Evolutionary conservation across 1,140 invertebrate species (phyloP), one percentile per base, ranked within the genome.

Genomic region (Berghia stephanieae): DNA sequence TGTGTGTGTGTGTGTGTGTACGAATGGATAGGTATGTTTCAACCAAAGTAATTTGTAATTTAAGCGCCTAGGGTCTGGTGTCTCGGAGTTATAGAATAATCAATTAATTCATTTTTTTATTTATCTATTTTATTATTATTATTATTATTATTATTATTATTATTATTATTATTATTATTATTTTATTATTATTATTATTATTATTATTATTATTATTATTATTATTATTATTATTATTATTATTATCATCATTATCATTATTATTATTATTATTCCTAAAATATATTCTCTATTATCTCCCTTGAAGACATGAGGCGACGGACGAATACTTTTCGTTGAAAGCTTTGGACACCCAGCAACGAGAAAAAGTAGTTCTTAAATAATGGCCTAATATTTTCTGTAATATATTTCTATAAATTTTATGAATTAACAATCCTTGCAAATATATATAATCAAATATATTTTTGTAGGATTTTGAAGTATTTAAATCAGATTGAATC

Each of bases 321-420:
- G 10, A 27, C 24, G 18, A 18, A 10, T 42, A 6, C 44, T 21
- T 44, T 42, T 44, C 13, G 67, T 75, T 72, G 52, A 16, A 43
- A 43, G 38, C n/a, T 57, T 44, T 21, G 18, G 42, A 70, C 34
- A 68, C 75, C 71, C 49, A 77, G 72, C 72, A 77, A 79, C 75
- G 38, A 66, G 34, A 76, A 43, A 71, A 74, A 69, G 69, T 75
- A 81, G 74, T 76, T 57, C 76, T 1, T 13, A 24, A 38, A 68
- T 68, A n/a, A n/a, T n/a, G n/a, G n/a, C n/a, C n/a, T n/a, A n/a
- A n/a, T n/a, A n/a, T n/a, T n/a, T n/a, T n/a, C n/a, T n/a, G n/a
- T n/a, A n/a, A n/a, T n/a, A n/a, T 21, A n/a, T 18, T 10, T 36
- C 44, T 44, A 13, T 72, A n/a, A 21, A 42, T 0, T 46, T 27